Conservation (phyloP, 2,797 vertebrate species). For the Enteromius afrohamiltoni region DNA sequence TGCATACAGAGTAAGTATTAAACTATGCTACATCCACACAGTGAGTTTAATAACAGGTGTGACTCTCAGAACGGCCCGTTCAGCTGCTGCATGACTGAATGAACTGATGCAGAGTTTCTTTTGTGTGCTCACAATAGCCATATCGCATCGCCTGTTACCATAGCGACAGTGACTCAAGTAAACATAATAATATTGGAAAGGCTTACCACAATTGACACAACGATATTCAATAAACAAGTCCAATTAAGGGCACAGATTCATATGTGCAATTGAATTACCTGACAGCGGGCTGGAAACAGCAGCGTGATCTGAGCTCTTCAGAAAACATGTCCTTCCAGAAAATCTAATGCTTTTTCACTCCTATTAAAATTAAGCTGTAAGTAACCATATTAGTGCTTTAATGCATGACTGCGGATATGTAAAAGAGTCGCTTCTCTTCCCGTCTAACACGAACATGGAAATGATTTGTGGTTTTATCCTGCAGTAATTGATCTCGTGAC, state of each 20-base stretch:
- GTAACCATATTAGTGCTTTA: background rate
- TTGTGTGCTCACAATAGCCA: background rate
- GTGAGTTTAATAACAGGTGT: background rate
- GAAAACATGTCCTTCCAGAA: background rate
- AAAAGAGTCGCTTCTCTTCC: background rate
- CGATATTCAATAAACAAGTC: background rate
- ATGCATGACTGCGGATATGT: background rate
- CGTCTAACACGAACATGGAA: background rate
- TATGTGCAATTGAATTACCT: background rate
- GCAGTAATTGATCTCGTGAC: background rate
- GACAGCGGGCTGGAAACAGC: background rate
- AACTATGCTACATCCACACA: background rate
- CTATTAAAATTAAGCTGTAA: background rate
- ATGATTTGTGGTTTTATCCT: background rate
- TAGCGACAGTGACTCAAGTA: background rate
- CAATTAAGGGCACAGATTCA: background rate
- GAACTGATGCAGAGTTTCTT: background rate
- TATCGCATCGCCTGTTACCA: background rate
- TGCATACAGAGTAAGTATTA: background rate
- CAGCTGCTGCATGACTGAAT: background rate
- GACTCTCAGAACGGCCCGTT: background rate
- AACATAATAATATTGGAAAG: background rate
- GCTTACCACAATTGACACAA: background rate
- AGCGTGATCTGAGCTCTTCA: background rate
- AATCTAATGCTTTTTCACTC: background rate